Evolutionary conservation across 2,797 vertebrate species (phyloP).

Genomic region (Danio aesculapii): DNA sequence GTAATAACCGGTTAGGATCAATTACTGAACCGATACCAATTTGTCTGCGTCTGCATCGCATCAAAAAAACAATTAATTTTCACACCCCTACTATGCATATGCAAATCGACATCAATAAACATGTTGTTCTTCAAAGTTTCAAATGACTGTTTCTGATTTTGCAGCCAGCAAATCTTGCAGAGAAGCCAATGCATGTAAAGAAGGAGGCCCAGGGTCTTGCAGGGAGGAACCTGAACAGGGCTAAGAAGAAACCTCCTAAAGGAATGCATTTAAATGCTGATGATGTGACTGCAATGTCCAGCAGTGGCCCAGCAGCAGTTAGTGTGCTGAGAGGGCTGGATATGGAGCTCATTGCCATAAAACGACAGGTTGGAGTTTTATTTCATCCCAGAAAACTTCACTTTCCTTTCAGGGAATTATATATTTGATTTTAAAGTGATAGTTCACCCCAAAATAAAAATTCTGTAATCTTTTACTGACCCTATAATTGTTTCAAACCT

Average conservation of each 20-base stretch:
- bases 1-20: too few relatives aligned
- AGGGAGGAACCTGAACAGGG: constrained; percentile 88
- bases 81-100: not conserved
- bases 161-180: constrained; percentile 67
- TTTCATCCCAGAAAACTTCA: not conserved
- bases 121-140: not conserved
- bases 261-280: constrained; percentile 94
- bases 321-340: constrained; percentile 92
- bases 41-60: too few relatives aligned
- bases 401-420: not conserved
- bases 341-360: constrained; percentile 91
- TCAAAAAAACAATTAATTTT: too few relatives aligned
- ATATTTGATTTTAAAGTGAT: not conserved
- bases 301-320: constrained; percentile 84
- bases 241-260: constrained; percentile 94
- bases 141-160: constrained; percentile 9
- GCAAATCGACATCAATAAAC: not conserved
- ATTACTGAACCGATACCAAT: too few relatives aligned
- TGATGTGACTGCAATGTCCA: constrained; percentile 90
- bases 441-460: too few relatives aligned
- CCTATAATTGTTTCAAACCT: too few relatives aligned
- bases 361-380: constrained; percentile 84
- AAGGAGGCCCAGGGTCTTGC: constrained; percentile 85
- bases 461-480: too few relatives aligned
- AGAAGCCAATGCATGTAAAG: constrained; percentile 83